Evolutionary conservation across 2,113 vertebrate genomes (phyloP), one percentile per base, ranked within the genome.

Genomic region (Argyrosomus japonicus): DNA sequence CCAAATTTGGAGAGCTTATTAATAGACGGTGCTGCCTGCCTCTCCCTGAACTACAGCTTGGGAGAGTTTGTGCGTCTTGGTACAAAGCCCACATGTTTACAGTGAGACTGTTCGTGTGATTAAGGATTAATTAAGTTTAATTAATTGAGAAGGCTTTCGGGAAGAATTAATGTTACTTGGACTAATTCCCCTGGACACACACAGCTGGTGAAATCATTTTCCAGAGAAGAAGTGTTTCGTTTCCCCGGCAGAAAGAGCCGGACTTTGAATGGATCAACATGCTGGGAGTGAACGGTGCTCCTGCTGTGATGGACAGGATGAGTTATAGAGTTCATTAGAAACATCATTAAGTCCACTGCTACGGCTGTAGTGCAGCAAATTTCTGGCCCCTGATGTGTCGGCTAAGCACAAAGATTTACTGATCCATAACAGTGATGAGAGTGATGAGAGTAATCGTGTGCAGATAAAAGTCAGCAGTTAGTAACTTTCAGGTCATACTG

Each of bases 61-160:
- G 0, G 72, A 77, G 73, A 75, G 43, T 50, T 15, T 53, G 9
- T 29, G 48, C 68, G 56, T n/a, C 57, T 67, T 18, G 73, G 63
- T 72, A 62, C 69, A 57, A 78, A 81, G 61, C 77, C 70, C 54
- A 40, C 74, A 27, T 68, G 78, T 87, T 84, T 79, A 78, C 84
- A 74, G 32, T 58, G 48, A 77, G 51, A 70, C 36, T 29, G 29
- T 61, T 86, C 57, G 40, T 75, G 60, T 65, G 56, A 77, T 87
- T 82, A 82, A 73, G 57, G 75, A 82, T 87, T 82, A 68, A 87
- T 84, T 79, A 72, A 43, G 67, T 73, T 79, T 17, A 68, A 87
- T 68, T 87, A 77, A 89, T 87, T 82, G 70, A 75, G 69, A 85
- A 63, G 57, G 65, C 73, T 82, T 89, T 81, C 29, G 21, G 70